Evolutionary conservation across 2,113 vertebrate species (phyloP), one percentile per base, ranked within the genome.

Genomic region (Tor tambroides): DNA sequence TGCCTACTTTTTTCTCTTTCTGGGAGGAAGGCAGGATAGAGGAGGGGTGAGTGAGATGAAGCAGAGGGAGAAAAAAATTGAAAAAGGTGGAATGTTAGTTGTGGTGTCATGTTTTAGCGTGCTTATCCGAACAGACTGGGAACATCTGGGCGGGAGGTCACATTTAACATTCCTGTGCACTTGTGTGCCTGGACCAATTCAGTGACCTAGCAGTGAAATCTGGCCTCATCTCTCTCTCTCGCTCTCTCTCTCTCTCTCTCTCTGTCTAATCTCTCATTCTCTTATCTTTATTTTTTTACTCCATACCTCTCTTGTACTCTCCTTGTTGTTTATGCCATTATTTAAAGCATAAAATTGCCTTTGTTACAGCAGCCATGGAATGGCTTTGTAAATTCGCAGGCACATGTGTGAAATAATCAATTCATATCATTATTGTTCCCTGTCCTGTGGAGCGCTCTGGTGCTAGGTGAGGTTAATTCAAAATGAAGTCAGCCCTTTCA

Each of bases 141-240:
- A 94, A 90, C 92, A 94, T 93, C 91, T 92, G 92, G 92, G 82
- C 88, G 63, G 74, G 88, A 90, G 90, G 88, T 91, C 88, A 89
- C 9, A 88, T 90, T 85, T 91, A 90, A 90, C 92, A 92, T 94
- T 93, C 89, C 35, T 89, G 19, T 86, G 76, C 86, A 86, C 88
- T 91, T 56, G 86, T 83, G 85, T 91, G 80, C 88, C 90, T 91
- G 80, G 78, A 91, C 87, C 88, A 91, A 85, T 92, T 92, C 90
- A 91, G 85, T 71, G 89, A 91, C 91, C 90, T 2, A 43, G 35
- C 87, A 83, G 86, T 83, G 83, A 91, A 92, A 91, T 80, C 32
- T 46, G 28, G 76, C n/a, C 76, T 32, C 56, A 38, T 86, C 49
- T 32, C 43, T 80, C 77, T 85, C 41, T 90, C 89, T 91, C 89